Percentiles rank a stretch among this genome's conserved stretches.
phyloP scores from a whole-genome alignment of 2,797 vertebrate species.

The Spea hammondii region DNA sequence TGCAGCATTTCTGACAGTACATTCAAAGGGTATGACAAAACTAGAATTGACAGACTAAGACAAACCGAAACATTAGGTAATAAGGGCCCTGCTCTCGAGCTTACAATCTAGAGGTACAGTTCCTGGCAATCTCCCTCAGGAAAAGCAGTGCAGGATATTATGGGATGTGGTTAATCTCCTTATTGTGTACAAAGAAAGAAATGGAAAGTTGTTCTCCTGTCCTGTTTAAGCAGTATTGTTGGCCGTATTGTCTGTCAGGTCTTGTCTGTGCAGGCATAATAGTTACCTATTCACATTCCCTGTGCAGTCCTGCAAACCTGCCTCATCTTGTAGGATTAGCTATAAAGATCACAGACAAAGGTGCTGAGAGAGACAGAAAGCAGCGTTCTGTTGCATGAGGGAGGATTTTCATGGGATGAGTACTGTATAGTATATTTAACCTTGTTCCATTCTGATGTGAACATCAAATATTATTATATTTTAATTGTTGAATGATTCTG shows the following conservation, averaged over 20 bases:
- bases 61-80: too few species aligned
- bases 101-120: too few species aligned
- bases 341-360: conserved; percentile 28
- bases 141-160: background rate
- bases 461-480: too few species aligned
- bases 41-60: too few species aligned
- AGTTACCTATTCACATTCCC: conserved; percentile 26
- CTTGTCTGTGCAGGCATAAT: conserved; percentile 33
- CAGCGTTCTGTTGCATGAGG: conserved; percentile 21
- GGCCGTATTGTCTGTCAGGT: background rate
- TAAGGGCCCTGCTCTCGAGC: too few species aligned
- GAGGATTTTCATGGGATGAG: background rate
- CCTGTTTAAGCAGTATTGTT: background rate
- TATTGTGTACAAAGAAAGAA: conserved; percentile 14
- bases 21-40: too few species aligned
- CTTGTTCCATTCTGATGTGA: too few species aligned
- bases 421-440: background rate
- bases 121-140: background rate
- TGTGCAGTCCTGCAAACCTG: conserved; percentile 19
- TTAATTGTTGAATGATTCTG: too few species aligned
- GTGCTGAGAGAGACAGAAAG: conserved; percentile 44
- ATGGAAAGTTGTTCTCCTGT: conserved; percentile 8
- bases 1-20: too few species aligned
- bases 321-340: conserved; percentile 33
- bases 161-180: conserved; percentile 2